Percentiles rank a stretch among this genome's conserved stretches.
phyloP scores from a whole-genome alignment of 1,140 invertebrate species.

The Ips nitidus region DNA sequence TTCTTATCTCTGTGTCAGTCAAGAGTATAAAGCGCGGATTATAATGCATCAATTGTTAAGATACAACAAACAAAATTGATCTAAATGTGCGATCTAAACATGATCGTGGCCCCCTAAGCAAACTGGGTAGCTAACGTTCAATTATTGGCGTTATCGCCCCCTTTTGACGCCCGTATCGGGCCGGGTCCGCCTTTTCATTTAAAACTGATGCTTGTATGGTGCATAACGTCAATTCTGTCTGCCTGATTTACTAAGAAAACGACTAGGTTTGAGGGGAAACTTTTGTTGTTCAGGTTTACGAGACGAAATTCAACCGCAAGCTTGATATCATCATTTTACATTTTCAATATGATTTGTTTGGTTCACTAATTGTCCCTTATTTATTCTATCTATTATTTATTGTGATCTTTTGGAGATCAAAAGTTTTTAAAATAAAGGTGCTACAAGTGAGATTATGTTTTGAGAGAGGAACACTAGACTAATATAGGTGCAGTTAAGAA shows the following conservation, averaged over 20 bases:
- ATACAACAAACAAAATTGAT: slow-evolving; percentile 53
- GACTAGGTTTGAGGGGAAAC: not conserved
- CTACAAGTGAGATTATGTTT: no score
- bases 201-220: slow-evolving; percentile 29
- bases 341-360: no score
- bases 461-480: no score
- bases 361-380: no score
- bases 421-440: no score
- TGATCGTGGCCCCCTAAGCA: slow-evolving; percentile 42
- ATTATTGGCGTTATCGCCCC: slow-evolving; percentile 48
- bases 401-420: no score
- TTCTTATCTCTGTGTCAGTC: slow-evolving; percentile 47
- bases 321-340: no score
- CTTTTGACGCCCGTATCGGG: slow-evolving; percentile 45
- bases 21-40: slow-evolving; percentile 45
- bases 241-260: slow-evolving; percentile 5
- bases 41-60: slow-evolving; percentile 50
- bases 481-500: no score
- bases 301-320: not conserved
- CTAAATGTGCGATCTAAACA: slow-evolving; percentile 52
- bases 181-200: slow-evolving; percentile 46
- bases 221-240: slow-evolving; percentile 27
- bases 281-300: not conserved
- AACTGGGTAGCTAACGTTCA: slow-evolving; percentile 45
- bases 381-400: no score